Evolutionary conservation across 2,888 invertebrate species (phyloP).

Genomic region (Ornithoptera priamus): DNA sequence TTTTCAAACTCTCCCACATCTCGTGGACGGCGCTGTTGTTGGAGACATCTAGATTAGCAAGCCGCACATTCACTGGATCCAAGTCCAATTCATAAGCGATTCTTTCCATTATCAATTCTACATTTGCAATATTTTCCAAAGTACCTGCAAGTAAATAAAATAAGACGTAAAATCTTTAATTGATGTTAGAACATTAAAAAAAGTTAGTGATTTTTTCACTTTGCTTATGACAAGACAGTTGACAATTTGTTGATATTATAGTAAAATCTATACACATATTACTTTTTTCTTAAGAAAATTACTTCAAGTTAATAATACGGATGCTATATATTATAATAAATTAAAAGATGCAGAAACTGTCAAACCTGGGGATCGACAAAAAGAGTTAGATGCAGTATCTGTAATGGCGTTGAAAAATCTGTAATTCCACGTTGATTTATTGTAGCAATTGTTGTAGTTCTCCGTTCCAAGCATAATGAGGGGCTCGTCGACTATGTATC

Average conservation of each 20-base stretch:
- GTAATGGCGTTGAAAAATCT: slow-evolving; percentile 48
- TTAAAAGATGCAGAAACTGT: too few species aligned
- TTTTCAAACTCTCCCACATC: slow-evolving; percentile 75
- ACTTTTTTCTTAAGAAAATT: too few species aligned
- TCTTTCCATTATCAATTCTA: slow-evolving; percentile 83
- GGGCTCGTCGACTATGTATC: slow-evolving; percentile 74
- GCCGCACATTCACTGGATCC: slow-evolving; percentile 78
- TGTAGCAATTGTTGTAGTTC: slow-evolving; percentile 70
- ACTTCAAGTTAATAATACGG: too few species aligned
- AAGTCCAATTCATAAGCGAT: slow-evolving; percentile 73
- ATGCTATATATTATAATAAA: too few species aligned
- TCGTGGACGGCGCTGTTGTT: slow-evolving; percentile 49
- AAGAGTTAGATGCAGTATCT: slow-evolving; percentile 43
- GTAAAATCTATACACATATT: too few species aligned
- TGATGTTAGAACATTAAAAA: too few species aligned
- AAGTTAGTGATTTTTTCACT: too few species aligned
- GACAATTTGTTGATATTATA: too few species aligned
- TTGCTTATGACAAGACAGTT: too few species aligned
- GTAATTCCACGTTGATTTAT: slow-evolving; percentile 50
- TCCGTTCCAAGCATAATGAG: slow-evolving; percentile 33
- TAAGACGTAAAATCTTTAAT: neutral
- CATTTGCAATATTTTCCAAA: slow-evolving; percentile 75
- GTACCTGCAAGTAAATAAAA: slow-evolving; percentile 50
- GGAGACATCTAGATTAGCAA: slow-evolving; percentile 66
- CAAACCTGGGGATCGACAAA: slow-evolving; percentile 45